Conservation (phyloP, 2,888 invertebrate genomes). For the Pristionchus exspectatus region DNA sequence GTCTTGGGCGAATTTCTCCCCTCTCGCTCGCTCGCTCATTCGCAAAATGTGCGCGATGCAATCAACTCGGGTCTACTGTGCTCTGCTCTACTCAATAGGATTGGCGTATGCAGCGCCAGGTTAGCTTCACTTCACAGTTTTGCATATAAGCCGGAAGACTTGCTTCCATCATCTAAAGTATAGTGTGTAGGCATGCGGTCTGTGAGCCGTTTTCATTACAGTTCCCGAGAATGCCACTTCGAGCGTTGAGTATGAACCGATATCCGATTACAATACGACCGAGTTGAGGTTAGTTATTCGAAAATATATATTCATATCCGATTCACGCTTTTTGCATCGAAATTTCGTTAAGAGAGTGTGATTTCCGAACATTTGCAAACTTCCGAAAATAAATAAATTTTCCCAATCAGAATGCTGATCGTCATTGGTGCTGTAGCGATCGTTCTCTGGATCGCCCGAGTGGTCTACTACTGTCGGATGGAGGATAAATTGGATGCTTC, state of each 20-base stretch:
- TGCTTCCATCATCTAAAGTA: too few relatives aligned
- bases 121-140: not conserved
- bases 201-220: too few relatives aligned
- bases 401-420: not conserved
- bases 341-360: too few relatives aligned
- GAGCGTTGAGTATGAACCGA: not conserved
- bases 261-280: not conserved
- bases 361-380: too few relatives aligned
- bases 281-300: not conserved
- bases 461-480: not conserved
- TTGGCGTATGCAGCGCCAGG: not conserved
- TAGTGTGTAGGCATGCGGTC: too few relatives aligned
- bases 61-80: not conserved
- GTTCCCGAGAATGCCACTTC: not conserved
- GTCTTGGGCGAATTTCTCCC: not conserved
- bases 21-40: not conserved
- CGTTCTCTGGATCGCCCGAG: not conserved
- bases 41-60: not conserved
- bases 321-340: too few relatives aligned
- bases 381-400: too few relatives aligned
- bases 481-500: not conserved
- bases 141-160: not conserved
- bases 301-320: not conserved
- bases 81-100: not conserved
- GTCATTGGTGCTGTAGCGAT: not conserved